Evolutionary conservation across 53 echinoderm and acorn worm species (phyloP), one percentile per base, ranked within the genome.

Genomic region (Hippasteria phrygiana): DNA sequence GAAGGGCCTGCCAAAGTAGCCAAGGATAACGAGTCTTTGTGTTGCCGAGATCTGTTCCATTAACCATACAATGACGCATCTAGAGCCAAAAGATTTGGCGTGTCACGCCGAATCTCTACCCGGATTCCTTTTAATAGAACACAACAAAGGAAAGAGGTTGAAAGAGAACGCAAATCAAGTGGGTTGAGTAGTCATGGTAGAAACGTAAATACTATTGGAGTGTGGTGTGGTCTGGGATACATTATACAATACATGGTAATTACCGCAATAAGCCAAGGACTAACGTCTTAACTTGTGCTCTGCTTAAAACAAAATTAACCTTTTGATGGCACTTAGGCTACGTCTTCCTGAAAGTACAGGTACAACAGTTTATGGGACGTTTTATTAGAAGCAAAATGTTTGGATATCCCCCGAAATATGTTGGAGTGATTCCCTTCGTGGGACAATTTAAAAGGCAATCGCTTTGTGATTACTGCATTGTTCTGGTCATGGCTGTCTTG

Each of bases 101-200:
- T n/a, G 20, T 34, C n/a, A n/a, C 59, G 41, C 83, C 43, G 33
- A 47, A 83, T 65, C 65, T 45, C 81, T 1, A 14, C 36, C 20
- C 36, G 43, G 64, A 39, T 71, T 53, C 34, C 64, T n/a, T 85
- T 71, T 85, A n/a, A 70, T 5, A 35, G 40, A 43, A 17, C 8
- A 43, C 67, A 64, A 83, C 83, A 83, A 83, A 65, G 83, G 18
- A n/a, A 45, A 32, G 33, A 31, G 31, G 43, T 45, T 66, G 67
- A 83, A 64, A 66, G 62, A 47, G 83, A 46, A 65, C 66, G 65
- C 83, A 32, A 83, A 66, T 64, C 69, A 71, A 85, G 85, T 31
- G 67, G 71, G 50, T 47, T 85, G 70, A 53, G 51, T 85, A 24
- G 53, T 85, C 70, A 85, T 50, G 85, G 48, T 43, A 50, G 69